Evolutionary conservation across 1,140 invertebrate species (phyloP), one percentile per base, ranked within the genome.

Genomic region (Drosophila trapezifrons): DNA sequence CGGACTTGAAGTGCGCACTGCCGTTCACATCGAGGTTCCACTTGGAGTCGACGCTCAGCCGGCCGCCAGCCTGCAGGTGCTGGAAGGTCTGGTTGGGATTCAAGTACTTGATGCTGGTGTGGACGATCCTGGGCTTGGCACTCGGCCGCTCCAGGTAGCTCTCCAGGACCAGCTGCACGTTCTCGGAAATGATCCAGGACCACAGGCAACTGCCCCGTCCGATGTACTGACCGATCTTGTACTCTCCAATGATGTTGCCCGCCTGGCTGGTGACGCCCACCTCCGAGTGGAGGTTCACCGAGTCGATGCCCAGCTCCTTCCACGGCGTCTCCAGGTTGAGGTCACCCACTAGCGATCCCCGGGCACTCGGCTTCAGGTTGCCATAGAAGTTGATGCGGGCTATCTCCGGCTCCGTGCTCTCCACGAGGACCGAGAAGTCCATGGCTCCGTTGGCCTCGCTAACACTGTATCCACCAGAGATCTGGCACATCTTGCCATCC

Each of bases 21-120:
- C 89, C 83, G 45, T 91, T 91, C 58, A 93, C 91, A 56, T 93
- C 94, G 91, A 95, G 29, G 73, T 75, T 63, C 93, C 91, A 76
- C 72, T 89, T 80, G 12, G 85, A 90, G 71, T 95, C 93, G 3
- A 95, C 80, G 45, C 93, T 93, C 1, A 94, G 54, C 47, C 94
- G 92, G 13, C 93, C 94, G 0, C 94, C 94, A 2, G 91, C 57
- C 55, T 93, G 85, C 1, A 95, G 22, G n/a, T 92, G 92, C 7
- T 91, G 82, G 54, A 93, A 94, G 3, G 81, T 86, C 56, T 91
- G 90, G 15, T 92, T 90, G 0, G 94, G 94, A 87, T 95, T 94
- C 27, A 92, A 56, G 59, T 93, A 95, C 43, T 92, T 91, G 2
- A 93, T 64, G 15, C 92, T 83, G n/a, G 80, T 77, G 69, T 76